These are phyloP conservation scores for Turritopsis rubra DNA, from an alignment of 30 jellyfish, hydroid and myxozoan species.

Conservation along the genomic window DNA sequence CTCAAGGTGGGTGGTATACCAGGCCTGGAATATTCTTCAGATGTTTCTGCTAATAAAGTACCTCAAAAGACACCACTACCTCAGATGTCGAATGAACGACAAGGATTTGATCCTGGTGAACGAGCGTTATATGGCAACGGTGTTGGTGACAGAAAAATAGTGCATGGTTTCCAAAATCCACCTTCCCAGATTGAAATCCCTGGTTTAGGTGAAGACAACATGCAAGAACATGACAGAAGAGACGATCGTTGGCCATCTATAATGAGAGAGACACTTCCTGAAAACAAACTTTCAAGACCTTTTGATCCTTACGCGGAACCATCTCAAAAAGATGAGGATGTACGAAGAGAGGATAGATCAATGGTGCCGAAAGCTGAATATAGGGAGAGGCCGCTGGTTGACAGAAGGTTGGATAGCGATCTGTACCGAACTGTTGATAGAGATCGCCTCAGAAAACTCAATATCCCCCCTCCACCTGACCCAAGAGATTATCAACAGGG, in stretches of 20 bases:
- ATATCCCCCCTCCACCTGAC: not conserved
- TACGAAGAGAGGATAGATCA: not conserved
- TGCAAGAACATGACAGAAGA: not conserved
- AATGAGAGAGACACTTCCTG: not conserved
- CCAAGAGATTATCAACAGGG: not conserved
- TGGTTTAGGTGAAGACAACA: not conserved
- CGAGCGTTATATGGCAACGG: not conserved
- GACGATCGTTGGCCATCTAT: not conserved
- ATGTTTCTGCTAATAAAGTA: not conserved
- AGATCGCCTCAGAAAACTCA: not conserved
- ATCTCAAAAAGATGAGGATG: not conserved
- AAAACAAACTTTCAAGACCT: not conserved
- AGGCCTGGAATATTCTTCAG: conserved; percentile 17
- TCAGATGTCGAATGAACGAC: not conserved
- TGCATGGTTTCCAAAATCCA: no score
- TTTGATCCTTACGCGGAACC: not conserved
- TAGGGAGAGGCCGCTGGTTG: not conserved
- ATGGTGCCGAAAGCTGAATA: not conserved
- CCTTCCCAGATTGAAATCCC: not conserved
- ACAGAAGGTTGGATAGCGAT: not conserved
- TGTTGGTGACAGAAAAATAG: not conserved
- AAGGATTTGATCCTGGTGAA: not conserved
- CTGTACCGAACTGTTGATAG: not conserved
- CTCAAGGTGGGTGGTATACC: conserved; percentile 13
- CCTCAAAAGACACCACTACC: not conserved